A percentile compares a stretch with the other conserved stretches of the same genome.
These are phyloP conservation scores for Diarsia brunnea DNA, from an alignment of 2,888 invertebrate species.

Conservation along the genomic window DNA sequence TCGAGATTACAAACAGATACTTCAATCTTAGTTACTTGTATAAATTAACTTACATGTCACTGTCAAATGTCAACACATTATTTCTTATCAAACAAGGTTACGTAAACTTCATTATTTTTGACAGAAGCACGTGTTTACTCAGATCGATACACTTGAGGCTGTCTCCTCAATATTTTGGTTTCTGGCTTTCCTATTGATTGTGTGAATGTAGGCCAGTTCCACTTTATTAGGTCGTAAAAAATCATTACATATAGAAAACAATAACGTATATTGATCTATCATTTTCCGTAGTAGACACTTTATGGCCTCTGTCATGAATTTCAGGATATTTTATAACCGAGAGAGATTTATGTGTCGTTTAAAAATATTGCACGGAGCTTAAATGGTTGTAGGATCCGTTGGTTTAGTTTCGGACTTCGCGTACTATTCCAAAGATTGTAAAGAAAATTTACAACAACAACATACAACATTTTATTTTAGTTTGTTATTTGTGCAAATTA, in stretches of 20 bases:
- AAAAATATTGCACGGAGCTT: constrained; percentile 10
- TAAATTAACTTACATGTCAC: not conserved
- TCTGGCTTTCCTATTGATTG: constrained; percentile 78
- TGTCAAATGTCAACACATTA: too few species aligned
- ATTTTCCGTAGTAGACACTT: constrained; percentile 57
- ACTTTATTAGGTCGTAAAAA: constrained; percentile 82
- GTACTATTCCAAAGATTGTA: not conserved
- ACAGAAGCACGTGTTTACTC: constrained; percentile 11
- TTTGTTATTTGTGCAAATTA: too few species aligned
- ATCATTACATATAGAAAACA: constrained; percentile 74
- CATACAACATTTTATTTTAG: too few species aligned
- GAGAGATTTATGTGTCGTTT: constrained; percentile 19
- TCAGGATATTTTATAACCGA: constrained; percentile 31
- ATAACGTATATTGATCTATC: constrained; percentile 67
- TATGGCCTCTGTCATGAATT: constrained; percentile 47
- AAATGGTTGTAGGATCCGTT: not conserved
- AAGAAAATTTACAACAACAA: too few species aligned
- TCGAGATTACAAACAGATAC: not conserved
- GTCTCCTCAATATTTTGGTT: constrained; percentile 73
- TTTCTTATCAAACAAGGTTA: not conserved
- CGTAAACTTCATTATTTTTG: constrained; percentile 1
- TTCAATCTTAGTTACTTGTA: not conserved
- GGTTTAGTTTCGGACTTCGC: not conserved
- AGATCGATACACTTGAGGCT: constrained; percentile 74
- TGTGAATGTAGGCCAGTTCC: constrained; percentile 82